Conservation (phyloP, 2,113 vertebrate species). For the Pitta sordida region DNA sequence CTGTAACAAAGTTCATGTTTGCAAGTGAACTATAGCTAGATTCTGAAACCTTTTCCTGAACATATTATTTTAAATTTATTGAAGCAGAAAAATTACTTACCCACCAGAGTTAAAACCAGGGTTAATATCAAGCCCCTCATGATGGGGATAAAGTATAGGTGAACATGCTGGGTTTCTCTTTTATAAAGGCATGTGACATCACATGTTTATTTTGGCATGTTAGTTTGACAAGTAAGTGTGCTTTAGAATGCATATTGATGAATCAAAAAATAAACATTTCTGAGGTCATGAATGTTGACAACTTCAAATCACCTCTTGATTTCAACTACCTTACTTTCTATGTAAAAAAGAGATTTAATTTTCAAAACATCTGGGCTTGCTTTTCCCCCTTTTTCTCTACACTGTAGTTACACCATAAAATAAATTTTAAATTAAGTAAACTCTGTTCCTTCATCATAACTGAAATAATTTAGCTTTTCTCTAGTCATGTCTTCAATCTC, state of each 20-base stretch:
- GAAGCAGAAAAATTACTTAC: conserved; percentile 43
- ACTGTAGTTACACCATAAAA: neutral
- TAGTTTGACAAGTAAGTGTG: conserved; percentile 25
- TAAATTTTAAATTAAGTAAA: neutral
- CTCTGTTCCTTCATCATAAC: neutral
- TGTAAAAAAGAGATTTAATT: neutral
- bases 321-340: neutral
- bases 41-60: neutral
- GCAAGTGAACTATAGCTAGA: neutral
- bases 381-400: neutral
- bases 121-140: conserved; percentile 54
- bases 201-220: conserved; percentile 40
- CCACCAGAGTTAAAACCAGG: conserved; percentile 36
- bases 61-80: neutral
- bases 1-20: neutral
- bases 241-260: conserved; percentile 25
- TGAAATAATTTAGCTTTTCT: neutral
- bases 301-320: neutral
- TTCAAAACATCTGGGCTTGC: neutral
- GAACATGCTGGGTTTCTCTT: neutral
- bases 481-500: neutral
- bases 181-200: conserved; percentile 48
- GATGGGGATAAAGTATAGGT: conserved; percentile 27
- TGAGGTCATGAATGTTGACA: neutral
- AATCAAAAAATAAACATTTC: conserved; percentile 54